Evolutionary conservation across 2,797 vertebrate species (phyloP).

Genomic region (Eurystomus glaucurus): DNA sequence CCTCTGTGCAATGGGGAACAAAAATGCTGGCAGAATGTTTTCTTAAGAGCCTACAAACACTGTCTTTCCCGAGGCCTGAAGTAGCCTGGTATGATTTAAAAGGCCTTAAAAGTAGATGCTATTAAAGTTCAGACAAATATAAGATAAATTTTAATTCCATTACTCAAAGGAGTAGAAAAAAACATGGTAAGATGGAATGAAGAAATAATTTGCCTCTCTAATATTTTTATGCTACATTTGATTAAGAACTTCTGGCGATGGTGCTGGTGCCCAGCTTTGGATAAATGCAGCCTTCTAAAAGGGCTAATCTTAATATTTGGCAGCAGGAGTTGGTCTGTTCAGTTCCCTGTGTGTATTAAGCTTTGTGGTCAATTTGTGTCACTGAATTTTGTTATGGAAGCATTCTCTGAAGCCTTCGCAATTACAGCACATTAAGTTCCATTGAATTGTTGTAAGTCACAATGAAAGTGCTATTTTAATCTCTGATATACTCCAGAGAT

Average conservation of each 20-base stretch:
- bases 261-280: neutral
- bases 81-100: neutral
- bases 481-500: neutral
- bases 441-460: neutral
- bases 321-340: neutral
- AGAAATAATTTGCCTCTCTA: neutral
- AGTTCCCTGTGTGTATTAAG: neutral
- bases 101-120: neutral
- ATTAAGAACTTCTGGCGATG: neutral
- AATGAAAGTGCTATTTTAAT: neutral
- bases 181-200: rapidly evolving
- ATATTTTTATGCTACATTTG: neutral
- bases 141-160: neutral
- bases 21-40: neutral
- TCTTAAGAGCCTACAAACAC: neutral
- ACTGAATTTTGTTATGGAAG: neutral
- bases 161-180: neutral
- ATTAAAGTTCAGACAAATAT: neutral
- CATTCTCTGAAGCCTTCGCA: neutral
- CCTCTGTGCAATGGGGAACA: neutral
- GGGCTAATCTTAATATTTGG: neutral
- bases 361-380: neutral
- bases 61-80: neutral
- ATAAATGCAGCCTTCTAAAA: neutral
- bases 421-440: neutral